Evolutionary conservation across 2,888 invertebrate species (phyloP).

Genomic region (Anorthoa munda): DNA sequence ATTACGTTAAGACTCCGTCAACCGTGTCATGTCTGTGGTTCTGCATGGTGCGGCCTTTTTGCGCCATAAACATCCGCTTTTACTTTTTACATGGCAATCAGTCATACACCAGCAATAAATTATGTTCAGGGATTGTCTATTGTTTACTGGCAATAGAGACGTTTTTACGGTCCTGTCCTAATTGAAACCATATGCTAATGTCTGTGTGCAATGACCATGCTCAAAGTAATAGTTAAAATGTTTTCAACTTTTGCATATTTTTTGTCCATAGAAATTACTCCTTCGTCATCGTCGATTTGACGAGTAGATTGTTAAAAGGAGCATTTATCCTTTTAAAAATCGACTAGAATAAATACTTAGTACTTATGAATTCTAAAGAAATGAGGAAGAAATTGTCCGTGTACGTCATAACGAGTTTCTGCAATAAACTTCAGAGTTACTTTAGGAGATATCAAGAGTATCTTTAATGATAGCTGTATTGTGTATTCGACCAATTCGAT

Average conservation of each 20-base stretch:
- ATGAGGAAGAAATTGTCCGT: too few species aligned
- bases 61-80: conserved; percentile 46
- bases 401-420: too few species aligned
- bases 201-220: not conserved
- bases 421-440: not conserved
- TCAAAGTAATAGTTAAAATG: not conserved
- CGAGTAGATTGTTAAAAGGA: too few species aligned
- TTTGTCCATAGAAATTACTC: too few species aligned
- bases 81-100: conserved; percentile 52
- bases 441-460: too few species aligned
- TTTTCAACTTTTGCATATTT: not conserved
- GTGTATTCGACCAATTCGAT: not conserved
- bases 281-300: too few species aligned
- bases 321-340: too few species aligned
- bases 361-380: too few species aligned
- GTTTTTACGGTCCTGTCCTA: conserved; percentile 23
- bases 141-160: not conserved
- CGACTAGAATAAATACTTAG: too few species aligned
- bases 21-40: conserved; percentile 40
- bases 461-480: not conserved
- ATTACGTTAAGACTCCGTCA: conserved; percentile 43
- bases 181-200: conserved; percentile 20
- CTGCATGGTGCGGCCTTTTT: conserved; percentile 36
- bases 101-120: conserved; percentile 13
- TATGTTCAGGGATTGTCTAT: conserved; percentile 30